Percentiles rank a stretch among this genome's conserved stretches.
These are phyloP conservation scores for Ciconia boyciana DNA, from an alignment of 2,113 vertebrate species.

Conservation along the genomic window DNA sequence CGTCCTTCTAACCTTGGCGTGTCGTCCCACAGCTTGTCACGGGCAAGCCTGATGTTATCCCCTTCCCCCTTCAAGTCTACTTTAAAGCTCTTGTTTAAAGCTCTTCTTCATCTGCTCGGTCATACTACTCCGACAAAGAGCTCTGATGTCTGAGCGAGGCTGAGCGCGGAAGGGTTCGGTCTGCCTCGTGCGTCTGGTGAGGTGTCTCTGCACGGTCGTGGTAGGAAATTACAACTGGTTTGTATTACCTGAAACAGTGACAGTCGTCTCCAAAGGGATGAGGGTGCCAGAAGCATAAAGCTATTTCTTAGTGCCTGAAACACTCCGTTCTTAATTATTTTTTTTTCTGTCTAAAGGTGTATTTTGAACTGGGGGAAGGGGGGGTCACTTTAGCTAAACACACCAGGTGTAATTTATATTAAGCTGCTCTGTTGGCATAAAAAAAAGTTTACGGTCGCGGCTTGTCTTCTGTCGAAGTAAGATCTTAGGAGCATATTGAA, in stretches of 20 bases:
- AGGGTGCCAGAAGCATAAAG: not conserved
- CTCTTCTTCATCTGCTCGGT: not conserved
- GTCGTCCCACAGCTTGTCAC: no score
- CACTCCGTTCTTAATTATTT: not conserved
- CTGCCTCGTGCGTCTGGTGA: not conserved
- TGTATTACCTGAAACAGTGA: fast-evolving
- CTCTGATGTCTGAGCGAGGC: not conserved
- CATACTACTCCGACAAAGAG: not conserved
- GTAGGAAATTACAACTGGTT: no score
- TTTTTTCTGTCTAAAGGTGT: not conserved
- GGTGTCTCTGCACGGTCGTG: not conserved
- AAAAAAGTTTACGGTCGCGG: not conserved
- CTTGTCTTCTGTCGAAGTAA: not conserved
- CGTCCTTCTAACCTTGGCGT: no score
- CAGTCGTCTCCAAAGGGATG: not conserved
- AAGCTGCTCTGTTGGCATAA: not conserved
- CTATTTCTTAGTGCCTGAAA: not conserved
- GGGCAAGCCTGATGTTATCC: no score
- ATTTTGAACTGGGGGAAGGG: not conserved
- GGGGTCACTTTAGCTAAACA: not conserved
- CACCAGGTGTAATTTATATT: not conserved
- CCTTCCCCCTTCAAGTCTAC: no score
- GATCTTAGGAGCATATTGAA: not conserved
- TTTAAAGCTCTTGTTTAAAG: no score
- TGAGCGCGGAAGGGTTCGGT: fast-evolving